Evolutionary conservation across 2,888 invertebrate species (phyloP).

Genomic region (Psococerastis gibbosa): DNA sequence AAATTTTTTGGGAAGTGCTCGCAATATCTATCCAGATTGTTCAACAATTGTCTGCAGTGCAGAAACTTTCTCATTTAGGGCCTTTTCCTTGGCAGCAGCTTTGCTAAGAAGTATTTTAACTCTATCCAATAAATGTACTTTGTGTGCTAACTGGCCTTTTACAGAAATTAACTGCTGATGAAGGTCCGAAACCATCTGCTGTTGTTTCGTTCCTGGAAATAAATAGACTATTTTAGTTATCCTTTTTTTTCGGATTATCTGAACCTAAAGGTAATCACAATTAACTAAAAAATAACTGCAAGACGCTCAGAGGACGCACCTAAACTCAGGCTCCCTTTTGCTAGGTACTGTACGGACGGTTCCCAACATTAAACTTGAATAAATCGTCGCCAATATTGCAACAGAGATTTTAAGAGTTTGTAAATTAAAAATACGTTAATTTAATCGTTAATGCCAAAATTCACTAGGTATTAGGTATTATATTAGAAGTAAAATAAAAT

Average conservation of each 20-base stretch:
- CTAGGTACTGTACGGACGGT: too few species aligned
- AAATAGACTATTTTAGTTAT: slow-evolving; percentile 6
- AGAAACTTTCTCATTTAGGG: slow-evolving; percentile 36
- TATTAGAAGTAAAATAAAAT: too few species aligned
- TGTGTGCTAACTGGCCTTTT: slow-evolving; percentile 36
- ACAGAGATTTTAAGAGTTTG: too few species aligned
- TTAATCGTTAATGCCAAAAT: not conserved
- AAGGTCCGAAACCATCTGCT: slow-evolving; percentile 2
- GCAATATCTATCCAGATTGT: not conserved
- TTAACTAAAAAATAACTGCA: too few species aligned
- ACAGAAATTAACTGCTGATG: slow-evolving; percentile 30
- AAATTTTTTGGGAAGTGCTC: not conserved
- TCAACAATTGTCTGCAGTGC: slow-evolving; percentile 1
- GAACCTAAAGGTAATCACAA: too few species aligned
- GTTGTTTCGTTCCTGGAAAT: slow-evolving; percentile 5
- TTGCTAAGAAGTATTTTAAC: slow-evolving; percentile 41
- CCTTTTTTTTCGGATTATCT: too few species aligned
- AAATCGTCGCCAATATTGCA: too few species aligned
- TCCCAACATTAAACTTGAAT: too few species aligned
- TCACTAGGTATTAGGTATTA: too few species aligned
- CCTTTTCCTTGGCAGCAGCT: slow-evolving; percentile 43
- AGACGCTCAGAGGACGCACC: too few species aligned
- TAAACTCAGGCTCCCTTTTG: too few species aligned
- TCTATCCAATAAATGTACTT: slow-evolving; percentile 38
- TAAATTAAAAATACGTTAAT: not conserved